phyloP scores from a whole-genome alignment of 2,797 vertebrate species.

The Bovichtus variegatus region DNA sequence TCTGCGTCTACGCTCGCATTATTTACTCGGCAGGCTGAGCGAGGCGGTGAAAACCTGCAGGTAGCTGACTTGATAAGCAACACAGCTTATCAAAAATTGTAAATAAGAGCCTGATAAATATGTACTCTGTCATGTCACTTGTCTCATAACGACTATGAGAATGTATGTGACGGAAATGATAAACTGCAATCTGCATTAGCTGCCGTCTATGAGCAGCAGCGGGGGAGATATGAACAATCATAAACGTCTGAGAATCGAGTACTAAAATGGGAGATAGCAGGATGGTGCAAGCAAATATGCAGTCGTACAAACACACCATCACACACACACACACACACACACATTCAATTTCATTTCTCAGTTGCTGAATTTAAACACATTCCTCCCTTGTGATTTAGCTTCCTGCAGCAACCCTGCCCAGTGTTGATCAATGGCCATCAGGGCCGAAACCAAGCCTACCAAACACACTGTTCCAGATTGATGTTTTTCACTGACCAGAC shows the following conservation, averaged over 20 bases:
- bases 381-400: slow-evolving; percentile 30
- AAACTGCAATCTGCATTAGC: slow-evolving; percentile 39
- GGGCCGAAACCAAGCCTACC: slow-evolving; percentile 37
- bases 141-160: slow-evolving; percentile 13
- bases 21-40: slow-evolving; percentile 63
- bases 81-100: slow-evolving; percentile 65
- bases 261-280: slow-evolving; percentile 15
- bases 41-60: slow-evolving; percentile 62
- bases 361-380: slow-evolving; percentile 30
- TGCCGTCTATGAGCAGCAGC: slow-evolving; percentile 13
- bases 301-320: neutral
- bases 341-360: slow-evolving; percentile 24
- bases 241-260: neutral
- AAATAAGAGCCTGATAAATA: slow-evolving; percentile 76
- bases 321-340: slow-evolving; percentile 15
- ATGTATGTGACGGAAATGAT: slow-evolving; percentile 50
- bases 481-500: slow-evolving; percentile 49
- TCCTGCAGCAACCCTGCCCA: slow-evolving; percentile 22
- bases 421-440: slow-evolving; percentile 50
- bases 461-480: slow-evolving; percentile 40
- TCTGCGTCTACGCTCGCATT: slow-evolving; percentile 51
- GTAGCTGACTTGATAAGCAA: slow-evolving; percentile 52
- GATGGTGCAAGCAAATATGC: slow-evolving; percentile 1
- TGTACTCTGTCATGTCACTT: slow-evolving; percentile 47
- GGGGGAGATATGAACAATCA: slow-evolving; percentile 39